These are phyloP conservation scores for Drosophila littoralis DNA, from an alignment of 1,140 invertebrate species.

Conservation along the genomic window DNA sequence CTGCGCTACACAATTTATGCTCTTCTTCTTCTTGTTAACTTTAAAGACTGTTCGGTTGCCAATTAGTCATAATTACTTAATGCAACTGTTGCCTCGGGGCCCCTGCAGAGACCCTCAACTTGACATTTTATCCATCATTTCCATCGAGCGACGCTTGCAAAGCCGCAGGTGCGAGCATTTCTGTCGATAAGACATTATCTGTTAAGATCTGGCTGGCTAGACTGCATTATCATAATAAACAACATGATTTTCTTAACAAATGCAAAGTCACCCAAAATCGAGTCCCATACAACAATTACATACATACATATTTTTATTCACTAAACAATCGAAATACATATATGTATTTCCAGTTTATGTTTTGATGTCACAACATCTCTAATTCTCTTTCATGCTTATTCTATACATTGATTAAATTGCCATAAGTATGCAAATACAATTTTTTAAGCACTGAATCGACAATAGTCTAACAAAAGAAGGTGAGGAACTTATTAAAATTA, in stretches of 20 bases:
- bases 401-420: too few relatives aligned
- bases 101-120: constrained; percentile 53
- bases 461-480: neutral
- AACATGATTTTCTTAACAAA: constrained; percentile 31
- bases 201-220: constrained; percentile 2
- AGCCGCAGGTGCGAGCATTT: constrained; percentile 15
- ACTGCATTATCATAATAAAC: constrained; percentile 34
- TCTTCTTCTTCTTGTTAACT: constrained; percentile 3
- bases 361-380: neutral
- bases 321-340: neutral
- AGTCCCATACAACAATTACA: neutral
- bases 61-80: constrained; percentile 74
- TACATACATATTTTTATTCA: neutral
- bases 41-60: constrained; percentile 46
- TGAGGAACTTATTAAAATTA: neutral
- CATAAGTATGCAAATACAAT: neutral
- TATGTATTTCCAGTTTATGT: neutral
- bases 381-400: neutral
- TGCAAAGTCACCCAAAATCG: constrained; percentile 10
- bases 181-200: constrained; percentile 42
- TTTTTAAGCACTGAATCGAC: too few relatives aligned
- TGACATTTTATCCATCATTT: constrained; percentile 51
- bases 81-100: constrained; percentile 51
- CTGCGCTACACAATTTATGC: neutral
- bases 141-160: constrained; percentile 28